Conservation (phyloP, 2,113 vertebrate genomes). For the Onychostruthus taczanowskii region DNA sequence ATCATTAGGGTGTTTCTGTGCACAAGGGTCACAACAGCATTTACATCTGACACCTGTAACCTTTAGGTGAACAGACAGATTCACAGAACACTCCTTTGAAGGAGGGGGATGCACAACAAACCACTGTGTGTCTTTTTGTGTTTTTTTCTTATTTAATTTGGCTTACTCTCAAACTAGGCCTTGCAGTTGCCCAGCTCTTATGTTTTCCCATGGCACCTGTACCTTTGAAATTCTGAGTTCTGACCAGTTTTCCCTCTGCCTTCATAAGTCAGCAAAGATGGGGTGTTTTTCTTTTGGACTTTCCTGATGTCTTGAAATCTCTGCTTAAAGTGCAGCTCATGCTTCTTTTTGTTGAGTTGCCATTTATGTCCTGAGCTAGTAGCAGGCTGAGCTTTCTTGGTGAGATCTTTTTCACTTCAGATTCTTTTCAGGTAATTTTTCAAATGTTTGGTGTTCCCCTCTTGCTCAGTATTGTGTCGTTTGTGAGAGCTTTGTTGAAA, state of each 20-base stretch:
- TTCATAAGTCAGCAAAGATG: background rate
- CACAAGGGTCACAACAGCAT: background rate
- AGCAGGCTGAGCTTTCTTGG: background rate
- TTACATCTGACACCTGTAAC: background rate
- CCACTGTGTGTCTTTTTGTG: background rate
- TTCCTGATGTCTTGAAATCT: background rate
- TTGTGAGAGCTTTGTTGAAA: background rate
- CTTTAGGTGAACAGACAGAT: background rate
- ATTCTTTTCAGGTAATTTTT: background rate
- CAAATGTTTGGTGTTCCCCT: background rate
- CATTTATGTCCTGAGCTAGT: background rate
- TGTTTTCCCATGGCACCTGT: background rate
- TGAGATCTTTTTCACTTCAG: background rate
- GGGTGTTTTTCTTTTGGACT: background rate
- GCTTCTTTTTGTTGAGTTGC: background rate
- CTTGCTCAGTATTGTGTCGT: accelerated
- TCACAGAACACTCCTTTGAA: background rate
- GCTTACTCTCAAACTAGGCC: background rate
- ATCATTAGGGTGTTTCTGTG: background rate
- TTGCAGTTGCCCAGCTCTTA: background rate
- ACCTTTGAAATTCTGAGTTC: background rate
- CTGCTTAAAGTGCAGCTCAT: background rate
- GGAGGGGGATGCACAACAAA: background rate
- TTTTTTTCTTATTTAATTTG: background rate
- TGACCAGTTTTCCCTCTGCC: background rate